Base-by-base conservation (phyloP, 2,888 invertebrate genomes). In the Himalopsyche anomala region DNA sequence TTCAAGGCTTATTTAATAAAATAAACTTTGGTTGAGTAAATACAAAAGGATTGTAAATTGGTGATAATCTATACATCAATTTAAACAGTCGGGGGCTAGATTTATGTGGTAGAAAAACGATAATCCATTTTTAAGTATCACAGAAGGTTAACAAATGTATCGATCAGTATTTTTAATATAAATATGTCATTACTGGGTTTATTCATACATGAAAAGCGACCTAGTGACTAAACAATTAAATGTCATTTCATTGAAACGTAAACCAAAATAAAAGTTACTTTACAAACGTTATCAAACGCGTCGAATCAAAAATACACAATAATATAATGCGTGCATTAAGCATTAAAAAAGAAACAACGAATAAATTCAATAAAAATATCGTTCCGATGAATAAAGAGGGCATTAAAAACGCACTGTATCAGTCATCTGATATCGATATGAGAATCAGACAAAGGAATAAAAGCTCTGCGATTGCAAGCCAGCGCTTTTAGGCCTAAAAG, bases 401-500 rank as follows among this genome's bases (percentile, higher is more conserved):
- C 62, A 62, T 62, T 62, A 62, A 62, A 62, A 62, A 62, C 19
- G 62, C 28, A 62, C 19, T 19, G 62, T 62, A 62, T 62, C 62
- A 62, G 62, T 62, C 62, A 62, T 62, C 62, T 62, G 62, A 62
- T 62, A 62, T 62, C 62, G 62, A 62, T 19, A 62, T 11, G 62
- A 62, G 62, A 62, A 62, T 62, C 62, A 62, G 62, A 62, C 62
- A 62, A 62, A 62, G 62, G 28, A 62, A 62, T 62, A 62, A 62
- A 62, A 62, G 62, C 62, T 8, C 62, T n/a, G 62, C n/a, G 62
- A 19, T 19, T 62, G 62, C n/a, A 19, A 62, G 62, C 62, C 28
- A 51, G 51, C 51, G 51, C 51, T 62, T 62, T 62, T 62, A 62
- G 62, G 62, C 62, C 62, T 62, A 62, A 62, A 62, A 62, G 62